These are phyloP conservation scores for Periparus ater DNA, from an alignment of 2,797 vertebrate species.

Conservation along the genomic window DNA sequence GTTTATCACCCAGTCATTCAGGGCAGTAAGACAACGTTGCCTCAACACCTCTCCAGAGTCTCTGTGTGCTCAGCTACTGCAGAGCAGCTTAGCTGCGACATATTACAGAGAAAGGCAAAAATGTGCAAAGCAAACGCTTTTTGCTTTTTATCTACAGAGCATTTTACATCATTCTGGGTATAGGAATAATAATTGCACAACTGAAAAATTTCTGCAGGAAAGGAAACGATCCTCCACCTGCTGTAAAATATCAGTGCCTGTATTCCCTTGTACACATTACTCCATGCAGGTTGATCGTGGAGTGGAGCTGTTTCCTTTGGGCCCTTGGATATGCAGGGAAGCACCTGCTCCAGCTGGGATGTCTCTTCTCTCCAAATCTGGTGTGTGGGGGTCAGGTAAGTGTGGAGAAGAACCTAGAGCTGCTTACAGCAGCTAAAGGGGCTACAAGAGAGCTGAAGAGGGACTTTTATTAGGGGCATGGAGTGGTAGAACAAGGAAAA, in stretches of 20 bases:
- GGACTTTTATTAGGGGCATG: neutral
- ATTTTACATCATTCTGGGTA: neutral
- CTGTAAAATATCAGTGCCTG: neutral
- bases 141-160: neutral
- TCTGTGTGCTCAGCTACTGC: neutral
- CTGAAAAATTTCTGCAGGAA: neutral
- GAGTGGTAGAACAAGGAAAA: neutral
- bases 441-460: neutral
- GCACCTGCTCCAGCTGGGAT: neutral
- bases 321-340: neutral
- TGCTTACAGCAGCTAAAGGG: neutral
- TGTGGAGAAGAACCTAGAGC: neutral
- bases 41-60: neutral
- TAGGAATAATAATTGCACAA: neutral
- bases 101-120: neutral
- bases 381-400: neutral
- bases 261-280: neutral
- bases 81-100: neutral
- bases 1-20: conserved; percentile 53
- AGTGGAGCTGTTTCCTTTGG: neutral
- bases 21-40: neutral
- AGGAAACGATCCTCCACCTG: neutral
- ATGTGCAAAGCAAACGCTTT: neutral
- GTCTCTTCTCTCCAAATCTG: neutral
- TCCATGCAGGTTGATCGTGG: neutral